Evolutionary conservation across 1,140 invertebrate genomes (phyloP).

Genomic region (Ctenoplectra terminalis): DNA sequence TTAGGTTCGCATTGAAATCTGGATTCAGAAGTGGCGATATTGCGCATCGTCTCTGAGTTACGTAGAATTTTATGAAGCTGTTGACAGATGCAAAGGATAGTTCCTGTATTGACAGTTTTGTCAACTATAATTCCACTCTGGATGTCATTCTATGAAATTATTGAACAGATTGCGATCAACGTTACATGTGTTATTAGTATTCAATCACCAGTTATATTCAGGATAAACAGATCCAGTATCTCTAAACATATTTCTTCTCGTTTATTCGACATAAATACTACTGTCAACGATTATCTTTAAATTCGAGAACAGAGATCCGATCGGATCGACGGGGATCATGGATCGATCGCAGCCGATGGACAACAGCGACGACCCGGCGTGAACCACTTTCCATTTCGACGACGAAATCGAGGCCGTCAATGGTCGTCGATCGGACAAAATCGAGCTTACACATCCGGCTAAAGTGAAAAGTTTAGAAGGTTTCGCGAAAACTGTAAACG

Average conservation of each 20-base stretch:
- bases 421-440: not conserved
- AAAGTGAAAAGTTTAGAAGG: not conserved
- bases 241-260: not conserved
- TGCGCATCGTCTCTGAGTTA: not conserved
- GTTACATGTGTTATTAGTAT: not conserved
- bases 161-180: too few relatives aligned
- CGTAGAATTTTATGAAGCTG: not conserved
- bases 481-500: not conserved
- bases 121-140: not conserved
- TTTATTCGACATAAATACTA: not conserved
- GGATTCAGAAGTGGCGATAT: not conserved
- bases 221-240: not conserved
- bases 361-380: slow-evolving; percentile 14
- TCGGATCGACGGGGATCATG: not conserved
- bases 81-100: not conserved
- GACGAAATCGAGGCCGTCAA: slow-evolving; percentile 53
- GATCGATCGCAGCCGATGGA: not conserved
- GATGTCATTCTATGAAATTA: too few relatives aligned
- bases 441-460: not conserved
- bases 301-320: not conserved
- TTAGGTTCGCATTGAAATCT: not conserved
- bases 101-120: not conserved
- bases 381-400: slow-evolving; percentile 74
- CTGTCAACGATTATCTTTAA: too few relatives aligned
- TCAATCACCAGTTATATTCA: not conserved